A percentile compares a stretch with the other conserved stretches of the same genome.
Conservation (phyloP, 2,113 vertebrate genomes). For the Pantherophis guttatus region DNA sequence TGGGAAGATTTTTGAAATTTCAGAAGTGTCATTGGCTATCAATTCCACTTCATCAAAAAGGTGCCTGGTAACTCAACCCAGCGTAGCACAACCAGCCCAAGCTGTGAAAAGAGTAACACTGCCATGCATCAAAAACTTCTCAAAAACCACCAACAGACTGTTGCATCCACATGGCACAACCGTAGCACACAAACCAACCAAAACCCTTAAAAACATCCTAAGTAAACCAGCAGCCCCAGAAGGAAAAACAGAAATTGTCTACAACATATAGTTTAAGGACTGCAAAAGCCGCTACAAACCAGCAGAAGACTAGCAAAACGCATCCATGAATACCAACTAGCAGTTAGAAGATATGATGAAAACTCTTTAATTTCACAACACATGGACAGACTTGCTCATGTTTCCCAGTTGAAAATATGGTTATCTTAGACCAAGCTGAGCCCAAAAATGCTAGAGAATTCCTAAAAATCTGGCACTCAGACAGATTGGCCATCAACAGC, state of each 20-base stretch:
- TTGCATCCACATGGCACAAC: background rate
- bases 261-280: background rate
- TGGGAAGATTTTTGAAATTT: background rate
- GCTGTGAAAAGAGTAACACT: background rate
- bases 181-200: background rate
- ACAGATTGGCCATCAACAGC: background rate
- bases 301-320: background rate
- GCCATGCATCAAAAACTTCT: background rate
- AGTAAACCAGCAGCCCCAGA: background rate
- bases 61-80: background rate
- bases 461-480: background rate
- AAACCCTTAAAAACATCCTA: background rate
- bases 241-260: background rate
- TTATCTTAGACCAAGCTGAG: background rate
- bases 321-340: background rate
- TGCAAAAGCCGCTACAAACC: background rate
- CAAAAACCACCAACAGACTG: background rate
- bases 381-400: no score
- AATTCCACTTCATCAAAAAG: background rate
- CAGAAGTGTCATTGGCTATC: background rate
- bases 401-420: no score
- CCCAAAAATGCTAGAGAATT: background rate
- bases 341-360: background rate
- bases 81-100: background rate
- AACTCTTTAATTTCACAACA: background rate